Base-by-base conservation (phyloP, 2,113 vertebrate species). In the Balaeniceps rex region DNA sequence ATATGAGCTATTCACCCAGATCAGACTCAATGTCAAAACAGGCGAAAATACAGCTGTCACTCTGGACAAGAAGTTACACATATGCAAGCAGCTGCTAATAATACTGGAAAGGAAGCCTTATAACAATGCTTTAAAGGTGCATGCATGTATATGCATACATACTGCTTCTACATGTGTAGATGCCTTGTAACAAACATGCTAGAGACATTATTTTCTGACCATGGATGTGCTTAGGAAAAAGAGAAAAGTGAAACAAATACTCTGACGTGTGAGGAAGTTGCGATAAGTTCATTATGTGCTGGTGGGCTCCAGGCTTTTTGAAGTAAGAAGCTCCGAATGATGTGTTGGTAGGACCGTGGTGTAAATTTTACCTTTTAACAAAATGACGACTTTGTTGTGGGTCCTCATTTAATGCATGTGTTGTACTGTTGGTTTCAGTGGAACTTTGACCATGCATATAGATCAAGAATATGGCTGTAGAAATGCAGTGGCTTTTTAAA, bases 1-100 rank as follows among this genome's bases (percentile, higher is more conserved):
- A 98, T 99, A 98, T 98, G 98, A 98, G 98, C 98, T 98, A 98
- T 98, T 98, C 98, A 98, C 98, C 98, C 98, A 98, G 98, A 98
- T 98, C 98, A 98, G 98, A 98, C 98, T 98, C 98, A 98, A 98
- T 99, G 98, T 99, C 98, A 98, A 98, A 99, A 98, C 98, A 99
- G 98, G 98, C 98, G 95, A 98, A 98, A 98, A 98, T 98, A 98
- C 98, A 98, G 98, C 98, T 99, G 98, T 99, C 98, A 98, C 98
- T 98, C 98, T 97, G 98, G 98, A 98, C 98, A 98, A 98, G 97
- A 98, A 98, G 98, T 98, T 98, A 97, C 97, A 98, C 97, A 98
- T 97, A 98, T 98, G 98, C 98, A 98, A 98, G 97, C 98, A 98
- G 98, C 98, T 98, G 98, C 97, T 98, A 96, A 97, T 98, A 97